A percentile compares a stretch with the other conserved stretches of the same genome.
Conservation (phyloP, 2,888 invertebrate species). For the Amiota communis region DNA sequence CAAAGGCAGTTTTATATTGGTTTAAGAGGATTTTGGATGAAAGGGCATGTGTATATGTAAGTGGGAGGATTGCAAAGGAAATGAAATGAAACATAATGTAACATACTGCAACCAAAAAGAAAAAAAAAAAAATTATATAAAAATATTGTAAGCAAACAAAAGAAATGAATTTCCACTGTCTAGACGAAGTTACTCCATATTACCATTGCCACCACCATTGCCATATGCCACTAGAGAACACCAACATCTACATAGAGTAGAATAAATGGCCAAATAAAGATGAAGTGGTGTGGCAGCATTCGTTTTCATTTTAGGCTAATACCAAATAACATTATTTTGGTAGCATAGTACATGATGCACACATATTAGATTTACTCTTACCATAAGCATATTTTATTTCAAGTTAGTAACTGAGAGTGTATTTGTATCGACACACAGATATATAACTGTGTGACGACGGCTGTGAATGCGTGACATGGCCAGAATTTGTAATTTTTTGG, state of each 20-base stretch:
- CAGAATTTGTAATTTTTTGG: conserved; percentile 29
- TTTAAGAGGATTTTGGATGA: neutral
- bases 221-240: too few species aligned
- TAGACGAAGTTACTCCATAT: conserved; percentile 2
- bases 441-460: neutral
- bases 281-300: neutral
- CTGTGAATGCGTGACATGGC: conserved; percentile 16
- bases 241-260: neutral
- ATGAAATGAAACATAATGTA: neutral
- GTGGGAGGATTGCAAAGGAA: too few species aligned
- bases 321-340: conserved; percentile 26
- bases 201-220: neutral
- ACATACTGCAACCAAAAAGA: conserved; percentile 3
- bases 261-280: conserved; percentile 1
- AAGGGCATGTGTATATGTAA: too few species aligned
- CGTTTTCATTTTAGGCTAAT: neutral
- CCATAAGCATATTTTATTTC: neutral
- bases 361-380: conserved; percentile 13
- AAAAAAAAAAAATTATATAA: neutral
- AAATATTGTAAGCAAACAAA: neutral
- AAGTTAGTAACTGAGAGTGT: neutral
- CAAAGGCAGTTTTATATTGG: neutral
- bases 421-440: neutral
- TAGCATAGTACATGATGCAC: conserved; percentile 2
- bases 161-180: conserved; percentile 23